Evolutionary conservation across 2,888 invertebrate species (phyloP).

Genomic region (Empis stercorea): DNA sequence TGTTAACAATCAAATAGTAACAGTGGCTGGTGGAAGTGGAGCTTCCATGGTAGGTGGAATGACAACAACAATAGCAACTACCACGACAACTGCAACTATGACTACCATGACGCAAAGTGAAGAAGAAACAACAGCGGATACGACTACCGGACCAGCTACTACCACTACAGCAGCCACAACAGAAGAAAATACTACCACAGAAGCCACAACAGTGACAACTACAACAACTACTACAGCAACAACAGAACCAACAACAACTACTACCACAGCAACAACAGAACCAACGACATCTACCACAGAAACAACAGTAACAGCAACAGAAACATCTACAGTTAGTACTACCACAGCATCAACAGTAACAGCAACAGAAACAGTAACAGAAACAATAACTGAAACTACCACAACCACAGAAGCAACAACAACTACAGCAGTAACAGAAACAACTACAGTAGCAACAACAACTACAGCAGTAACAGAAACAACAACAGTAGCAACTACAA

Average conservation of each 20-base stretch:
- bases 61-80: not conserved
- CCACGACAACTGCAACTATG: conserved; percentile 15
- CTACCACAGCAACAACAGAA: conserved; percentile 14
- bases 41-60: too few relatives aligned
- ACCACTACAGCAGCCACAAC: conserved; percentile 34
- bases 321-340: too few relatives aligned
- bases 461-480: too few relatives aligned
- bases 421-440: conserved; percentile 32
- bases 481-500: too few relatives aligned
- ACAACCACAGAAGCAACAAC: conserved; percentile 21
- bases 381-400: conserved; percentile 18
- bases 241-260: conserved; percentile 1
- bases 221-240: conserved; percentile 10
- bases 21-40: too few relatives aligned
- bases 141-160: conserved; percentile 13
- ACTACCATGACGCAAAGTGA: conserved; percentile 30
- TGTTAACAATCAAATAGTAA: too few relatives aligned
- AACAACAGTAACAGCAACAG: conserved; percentile 9
- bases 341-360: conserved; percentile 17
- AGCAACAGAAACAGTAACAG: conserved; percentile 17
- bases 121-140: conserved; percentile 25
- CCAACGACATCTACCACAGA: too few relatives aligned
- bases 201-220: conserved; percentile 38
- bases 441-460: conserved; percentile 19
- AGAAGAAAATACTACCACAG: conserved; percentile 23